These are phyloP conservation scores for Yponomeuta sedellus DNA, from an alignment of 2,888 invertebrate genomes.

Conservation along the genomic window DNA sequence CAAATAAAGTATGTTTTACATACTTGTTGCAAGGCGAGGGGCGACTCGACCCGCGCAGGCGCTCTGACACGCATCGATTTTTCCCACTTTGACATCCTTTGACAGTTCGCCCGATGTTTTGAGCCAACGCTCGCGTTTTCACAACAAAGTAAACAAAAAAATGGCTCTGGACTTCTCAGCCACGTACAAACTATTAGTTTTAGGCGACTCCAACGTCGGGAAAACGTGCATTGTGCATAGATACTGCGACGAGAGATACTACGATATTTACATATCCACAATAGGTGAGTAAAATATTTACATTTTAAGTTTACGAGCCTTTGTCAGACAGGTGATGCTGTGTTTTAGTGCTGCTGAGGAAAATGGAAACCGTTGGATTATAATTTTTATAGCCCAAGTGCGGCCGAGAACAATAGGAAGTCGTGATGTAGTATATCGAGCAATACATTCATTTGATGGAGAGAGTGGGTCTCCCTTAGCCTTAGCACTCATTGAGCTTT, in stretches of 20 bases:
- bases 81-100: constrained; percentile 45
- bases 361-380: constrained; percentile 33
- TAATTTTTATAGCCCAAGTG: constrained; percentile 41
- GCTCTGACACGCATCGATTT: constrained; percentile 66
- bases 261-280: constrained; percentile 93
- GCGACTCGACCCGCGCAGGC: constrained; percentile 48
- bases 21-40: constrained; percentile 51
- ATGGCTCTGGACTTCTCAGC: constrained; percentile 92
- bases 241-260: constrained; percentile 92
- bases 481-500: not conserved
- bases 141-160: constrained; percentile 65
- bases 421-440: constrained; percentile 18
- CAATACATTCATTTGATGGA: not conserved
- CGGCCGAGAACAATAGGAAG: constrained; percentile 39
- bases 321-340: constrained; percentile 55
- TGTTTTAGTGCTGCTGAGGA: constrained; percentile 41
- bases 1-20: not conserved
- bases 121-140: constrained; percentile 54
- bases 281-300: constrained; percentile 82
- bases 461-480: not conserved
- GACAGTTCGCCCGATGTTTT: constrained; percentile 71
- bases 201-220: constrained; percentile 93
- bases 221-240: constrained; percentile 94
- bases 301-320: constrained; percentile 52
- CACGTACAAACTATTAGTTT: constrained; percentile 90